Base-by-base conservation (phyloP, 92 coral and sea anemone species). In the Anthopleura xanthogrammica region DNA sequence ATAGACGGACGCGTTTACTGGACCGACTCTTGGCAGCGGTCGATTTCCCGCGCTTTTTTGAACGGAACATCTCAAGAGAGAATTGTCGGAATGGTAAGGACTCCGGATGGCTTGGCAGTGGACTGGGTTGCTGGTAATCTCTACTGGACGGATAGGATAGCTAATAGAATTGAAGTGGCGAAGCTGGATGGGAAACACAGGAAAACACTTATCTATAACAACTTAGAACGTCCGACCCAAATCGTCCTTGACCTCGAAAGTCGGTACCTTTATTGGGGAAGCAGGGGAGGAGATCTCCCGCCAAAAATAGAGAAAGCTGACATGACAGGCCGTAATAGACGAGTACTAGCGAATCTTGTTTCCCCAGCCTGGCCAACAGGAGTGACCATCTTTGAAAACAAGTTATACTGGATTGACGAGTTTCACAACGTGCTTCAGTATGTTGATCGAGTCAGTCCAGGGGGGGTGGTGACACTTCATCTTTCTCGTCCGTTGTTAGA, bases 321-420 rank as follows among this genome's bases (percentile, higher is more conserved):
- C 74, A 86, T 89, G 92, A 83, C 79, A 50, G 92, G 92, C 68
- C 23, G 14, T 11, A 85, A 86, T 56, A 41, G 86, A 60, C 64
- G 52, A 22, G 52, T 83, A 52, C 41, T 83, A 6, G 64, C 74
- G 24, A 23, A 43, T 54, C 80, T 83, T 19, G 48, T 8, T 74
- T 41, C 12, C 42, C 71, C 77, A 19, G 78, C 83, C 39, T 62
- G 72, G 22, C 91, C 88, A 77, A 72, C 82, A 16, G 85, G 91
- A 19, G 79, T 88, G 39, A 50, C 76, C 12, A 43, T 85, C 72
- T 81, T 80, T 39, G 80, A 24, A 40, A 84, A 78, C 81, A 84
- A 88, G 29, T 43, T 93, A 10, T 93, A 89, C 84, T 93, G 95
- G 97, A 62, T 82, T 80, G 95, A 95, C 79, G 55, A 52, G 70